phyloP scores from a whole-genome alignment of 2,113 vertebrate genomes.

The Brachyhypopomus occidentalis region DNA sequence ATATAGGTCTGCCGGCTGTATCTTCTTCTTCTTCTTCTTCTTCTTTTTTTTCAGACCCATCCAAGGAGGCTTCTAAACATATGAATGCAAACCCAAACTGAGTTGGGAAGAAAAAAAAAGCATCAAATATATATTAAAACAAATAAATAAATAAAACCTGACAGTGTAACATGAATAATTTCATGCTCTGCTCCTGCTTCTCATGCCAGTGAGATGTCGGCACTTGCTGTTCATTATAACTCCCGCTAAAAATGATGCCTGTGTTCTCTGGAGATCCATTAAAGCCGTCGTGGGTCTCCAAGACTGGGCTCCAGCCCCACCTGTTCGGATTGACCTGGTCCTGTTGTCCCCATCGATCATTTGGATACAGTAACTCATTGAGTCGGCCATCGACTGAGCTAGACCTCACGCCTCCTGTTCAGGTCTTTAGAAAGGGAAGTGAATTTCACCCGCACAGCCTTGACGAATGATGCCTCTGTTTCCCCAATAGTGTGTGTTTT shows the following conservation, averaged over 20 bases:
- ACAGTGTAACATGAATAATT: background rate
- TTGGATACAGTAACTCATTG: constrained; percentile 15
- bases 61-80: constrained; percentile 6
- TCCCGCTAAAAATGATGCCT: background rate
- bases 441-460: constrained; percentile 27
- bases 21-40: background rate
- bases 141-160: background rate
- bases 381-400: constrained; percentile 19
- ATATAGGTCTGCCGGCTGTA: constrained; percentile 4
- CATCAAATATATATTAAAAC: too few species aligned
- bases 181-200: background rate
- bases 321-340: constrained; percentile 24
- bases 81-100: constrained; percentile 1
- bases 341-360: constrained; percentile 39
- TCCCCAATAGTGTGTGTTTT: background rate
- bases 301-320: constrained; percentile 18
- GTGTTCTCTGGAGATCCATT: background rate
- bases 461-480: background rate
- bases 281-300: background rate
- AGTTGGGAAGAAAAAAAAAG: background rate
- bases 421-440: constrained; percentile 28
- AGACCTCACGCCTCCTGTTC: constrained; percentile 2
- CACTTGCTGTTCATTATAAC: background rate
- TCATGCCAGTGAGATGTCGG: background rate
- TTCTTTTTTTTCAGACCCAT: background rate